These are phyloP conservation scores for Philopotamus ludificatus DNA, from an alignment of 1,140 invertebrate species.

Conservation along the genomic window DNA sequence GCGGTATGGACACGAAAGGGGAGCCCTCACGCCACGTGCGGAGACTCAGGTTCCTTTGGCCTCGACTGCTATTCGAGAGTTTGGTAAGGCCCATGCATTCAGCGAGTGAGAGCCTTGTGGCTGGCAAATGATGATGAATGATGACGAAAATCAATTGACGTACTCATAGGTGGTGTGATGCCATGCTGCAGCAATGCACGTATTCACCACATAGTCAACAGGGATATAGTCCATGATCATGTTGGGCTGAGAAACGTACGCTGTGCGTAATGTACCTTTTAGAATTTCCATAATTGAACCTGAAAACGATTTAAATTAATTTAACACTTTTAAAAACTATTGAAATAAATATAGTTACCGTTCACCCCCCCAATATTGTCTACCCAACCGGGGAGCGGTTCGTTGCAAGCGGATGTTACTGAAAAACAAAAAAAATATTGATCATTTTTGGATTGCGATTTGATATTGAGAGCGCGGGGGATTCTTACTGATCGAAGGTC, in stretches of 20 bases:
- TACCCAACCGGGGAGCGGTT: constrained; percentile 88
- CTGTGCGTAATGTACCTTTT: constrained; percentile 81
- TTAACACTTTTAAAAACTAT: neutral
- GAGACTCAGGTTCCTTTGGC: no score
- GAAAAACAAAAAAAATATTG: constrained; percentile 39
- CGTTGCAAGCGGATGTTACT: constrained; percentile 72
- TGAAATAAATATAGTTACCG: constrained; percentile 44
- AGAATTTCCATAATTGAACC: constrained; percentile 68
- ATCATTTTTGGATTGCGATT: neutral
- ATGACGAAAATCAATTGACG: constrained; percentile 40
- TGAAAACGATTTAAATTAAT: no score
- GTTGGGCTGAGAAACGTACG: constrained; percentile 67
- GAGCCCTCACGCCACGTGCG: no score
- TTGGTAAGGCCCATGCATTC: no score
- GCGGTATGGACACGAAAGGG: no score
- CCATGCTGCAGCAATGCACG: constrained; percentile 82
- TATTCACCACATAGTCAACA: constrained; percentile 87
- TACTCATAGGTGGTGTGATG: constrained; percentile 63
- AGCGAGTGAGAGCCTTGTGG: no score
- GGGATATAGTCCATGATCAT: constrained; percentile 84
- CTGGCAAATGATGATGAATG: no score
- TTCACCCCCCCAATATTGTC: constrained; percentile 90
- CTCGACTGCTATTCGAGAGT: no score
- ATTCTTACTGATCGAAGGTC: constrained; percentile 82
- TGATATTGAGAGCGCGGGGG: neutral